These are phyloP conservation scores for Megaceryle torquata DNA, from an alignment of 2,113 vertebrate genomes.

Conservation along the genomic window DNA sequence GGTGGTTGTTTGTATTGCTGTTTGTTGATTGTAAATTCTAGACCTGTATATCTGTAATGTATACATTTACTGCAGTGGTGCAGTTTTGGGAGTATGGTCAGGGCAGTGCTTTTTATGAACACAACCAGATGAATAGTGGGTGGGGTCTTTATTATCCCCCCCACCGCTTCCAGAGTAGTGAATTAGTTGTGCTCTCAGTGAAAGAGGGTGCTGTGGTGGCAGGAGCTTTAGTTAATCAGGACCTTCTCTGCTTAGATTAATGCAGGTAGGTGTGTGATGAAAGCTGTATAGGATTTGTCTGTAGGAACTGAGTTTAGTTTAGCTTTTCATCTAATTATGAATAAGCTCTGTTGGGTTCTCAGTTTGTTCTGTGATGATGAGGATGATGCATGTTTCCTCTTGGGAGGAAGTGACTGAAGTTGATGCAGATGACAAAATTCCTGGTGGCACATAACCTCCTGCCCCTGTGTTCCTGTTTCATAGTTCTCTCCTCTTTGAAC, in stretches of 20 bases:
- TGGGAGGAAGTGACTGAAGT: background rate
- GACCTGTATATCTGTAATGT: slow-evolving; percentile 64
- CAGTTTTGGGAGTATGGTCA: background rate
- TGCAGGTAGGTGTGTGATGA: background rate
- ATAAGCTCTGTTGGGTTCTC: background rate
- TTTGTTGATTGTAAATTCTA: slow-evolving; percentile 69
- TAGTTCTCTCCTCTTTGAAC: slow-evolving; percentile 1
- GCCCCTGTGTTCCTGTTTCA: background rate
- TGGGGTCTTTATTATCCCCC: background rate
- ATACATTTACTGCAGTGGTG: slow-evolving; percentile 16
- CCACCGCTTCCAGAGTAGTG: background rate
- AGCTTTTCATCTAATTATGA: slow-evolving; percentile 28
- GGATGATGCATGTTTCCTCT: background rate
- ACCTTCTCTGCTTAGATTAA: slow-evolving; percentile 14
- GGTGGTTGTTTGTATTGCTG: slow-evolving; percentile 47
- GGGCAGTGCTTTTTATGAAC: background rate
- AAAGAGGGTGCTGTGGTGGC: slow-evolving; percentile 3
- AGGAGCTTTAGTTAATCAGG: background rate
- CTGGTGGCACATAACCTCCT: background rate
- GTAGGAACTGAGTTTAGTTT: background rate
- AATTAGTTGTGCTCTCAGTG: slow-evolving; percentile 25
- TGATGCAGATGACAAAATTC: background rate
- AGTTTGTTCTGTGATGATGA: background rate
- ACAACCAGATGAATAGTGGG: slow-evolving; percentile 20
- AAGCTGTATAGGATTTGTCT: background rate